A percentile compares a stretch with the other conserved stretches of the same genome.
phyloP scores from a whole-genome alignment of 1,140 invertebrate genomes.

The Drusus annulatus region DNA sequence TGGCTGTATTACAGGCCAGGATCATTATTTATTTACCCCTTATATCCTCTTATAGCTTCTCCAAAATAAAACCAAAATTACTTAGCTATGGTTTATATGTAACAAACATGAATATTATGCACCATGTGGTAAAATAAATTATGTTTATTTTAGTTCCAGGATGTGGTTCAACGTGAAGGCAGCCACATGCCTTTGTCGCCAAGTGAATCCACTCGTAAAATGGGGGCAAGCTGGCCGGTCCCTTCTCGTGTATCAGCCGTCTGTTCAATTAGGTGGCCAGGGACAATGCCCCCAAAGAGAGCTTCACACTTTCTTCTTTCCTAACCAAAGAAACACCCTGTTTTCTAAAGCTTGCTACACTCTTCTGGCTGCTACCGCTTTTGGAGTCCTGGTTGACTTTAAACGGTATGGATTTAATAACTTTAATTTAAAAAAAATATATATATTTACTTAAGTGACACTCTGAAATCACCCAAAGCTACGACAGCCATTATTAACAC shows the following conservation, averaged over 20 bases:
- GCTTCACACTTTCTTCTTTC: conserved; percentile 37
- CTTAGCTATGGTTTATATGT: neutral
- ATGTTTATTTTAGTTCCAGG: conserved; percentile 28
- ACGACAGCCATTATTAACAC: too few relatives aligned
- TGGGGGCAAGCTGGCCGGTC: conserved; percentile 41
- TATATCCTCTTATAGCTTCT: neutral
- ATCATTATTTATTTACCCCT: neutral
- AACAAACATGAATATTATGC: neutral
- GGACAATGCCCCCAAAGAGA: conserved; percentile 28
- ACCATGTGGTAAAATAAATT: neutral
- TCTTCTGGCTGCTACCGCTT: conserved; percentile 42
- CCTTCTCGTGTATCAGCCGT: conserved; percentile 28
- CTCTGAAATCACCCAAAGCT: too few relatives aligned
- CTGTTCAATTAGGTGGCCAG: neutral
- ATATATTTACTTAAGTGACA: neutral
- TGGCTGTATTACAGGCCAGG: neutral
- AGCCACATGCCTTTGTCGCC: conserved; percentile 48
- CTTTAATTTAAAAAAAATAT: neutral
- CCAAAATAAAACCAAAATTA: neutral
- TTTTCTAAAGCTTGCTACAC: conserved; percentile 51
- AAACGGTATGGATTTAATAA: conserved; percentile 41
- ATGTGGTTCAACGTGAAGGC: conserved; percentile 54
- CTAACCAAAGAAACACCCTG: neutral
- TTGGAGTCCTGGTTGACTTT: conserved; percentile 49
- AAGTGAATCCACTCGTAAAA: conserved; percentile 38